These are phyloP conservation scores for Pachydiplax longipennis DNA, from an alignment of 2,888 invertebrate genomes.

Conservation along the genomic window DNA sequence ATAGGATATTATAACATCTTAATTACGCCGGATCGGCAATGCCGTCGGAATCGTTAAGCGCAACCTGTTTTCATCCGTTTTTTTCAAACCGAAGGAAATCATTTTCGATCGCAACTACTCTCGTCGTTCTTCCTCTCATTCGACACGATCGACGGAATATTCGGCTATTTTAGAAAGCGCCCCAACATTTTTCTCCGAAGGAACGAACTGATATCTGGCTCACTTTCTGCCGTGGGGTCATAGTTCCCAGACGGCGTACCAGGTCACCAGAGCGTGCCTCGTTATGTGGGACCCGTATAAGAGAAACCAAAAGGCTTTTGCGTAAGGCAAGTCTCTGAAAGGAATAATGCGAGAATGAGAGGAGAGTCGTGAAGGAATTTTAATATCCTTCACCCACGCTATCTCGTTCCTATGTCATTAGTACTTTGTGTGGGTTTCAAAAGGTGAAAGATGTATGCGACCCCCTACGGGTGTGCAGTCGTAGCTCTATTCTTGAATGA, in stretches of 20 bases:
- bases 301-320: neutral
- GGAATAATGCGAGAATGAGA: neutral
- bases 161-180: neutral
- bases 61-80: neutral
- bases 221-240: neutral
- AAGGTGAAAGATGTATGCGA: neutral
- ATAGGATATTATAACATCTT: neutral
- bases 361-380: neutral
- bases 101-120: too few species aligned
- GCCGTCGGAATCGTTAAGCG: neutral
- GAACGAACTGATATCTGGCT: neutral
- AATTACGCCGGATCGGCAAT: neutral
- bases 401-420: neutral
- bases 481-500: neutral
- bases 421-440: neutral
- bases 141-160: too few species aligned
- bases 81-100: neutral
- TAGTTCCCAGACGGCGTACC: neutral
- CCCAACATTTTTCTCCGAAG: neutral
- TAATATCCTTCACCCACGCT: neutral
- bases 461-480: neutral
- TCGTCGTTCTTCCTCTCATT: too few species aligned
- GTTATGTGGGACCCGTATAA: neutral
- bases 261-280: neutral
- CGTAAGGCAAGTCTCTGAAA: neutral